phyloP scores from a whole-genome alignment of 2,888 invertebrate genomes.

The Drosophila neutralis region DNA sequence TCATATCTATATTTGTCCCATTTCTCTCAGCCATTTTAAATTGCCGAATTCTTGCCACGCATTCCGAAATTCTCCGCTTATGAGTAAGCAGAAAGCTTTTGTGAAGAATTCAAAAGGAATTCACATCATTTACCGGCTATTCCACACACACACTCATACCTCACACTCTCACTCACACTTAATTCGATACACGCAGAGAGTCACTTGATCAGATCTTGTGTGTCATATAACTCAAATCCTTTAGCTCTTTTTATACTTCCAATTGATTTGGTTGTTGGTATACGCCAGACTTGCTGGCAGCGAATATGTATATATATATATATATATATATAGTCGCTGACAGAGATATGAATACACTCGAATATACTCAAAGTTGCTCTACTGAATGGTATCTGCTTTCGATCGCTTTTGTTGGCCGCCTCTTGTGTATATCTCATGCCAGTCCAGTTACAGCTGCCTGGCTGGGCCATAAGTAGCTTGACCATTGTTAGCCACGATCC shows the following conservation, averaged over 20 bases:
- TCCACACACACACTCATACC: neutral
- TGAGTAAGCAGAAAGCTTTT: constrained; percentile 9
- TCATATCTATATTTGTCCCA: neutral
- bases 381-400: constrained; percentile 27
- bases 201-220: neutral
- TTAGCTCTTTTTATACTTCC: neutral
- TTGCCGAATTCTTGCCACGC: neutral
- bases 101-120: constrained; percentile 1
- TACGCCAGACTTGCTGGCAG: neutral
- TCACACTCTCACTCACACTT: neutral
- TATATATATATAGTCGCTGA: constrained; percentile 13
- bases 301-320: neutral
- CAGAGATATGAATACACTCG: constrained; percentile 14
- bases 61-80: neutral
- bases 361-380: constrained; percentile 12
- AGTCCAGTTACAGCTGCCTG: constrained; percentile 32
- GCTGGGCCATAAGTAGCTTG: constrained; percentile 60
- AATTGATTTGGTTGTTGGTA: constrained; percentile 3
- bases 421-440: constrained; percentile 1
- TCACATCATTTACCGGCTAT: constrained; percentile 10
- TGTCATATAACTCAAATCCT: constrained; percentile 14
- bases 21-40: neutral
- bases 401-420: constrained; percentile 43
- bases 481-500: constrained; percentile 55
- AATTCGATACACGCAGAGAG: constrained; percentile 7